Percentiles rank a stretch among this genome's conserved stretches.
phyloP scores from a whole-genome alignment of 2,888 invertebrate species.

The Acanthosepion esculentum region DNA sequence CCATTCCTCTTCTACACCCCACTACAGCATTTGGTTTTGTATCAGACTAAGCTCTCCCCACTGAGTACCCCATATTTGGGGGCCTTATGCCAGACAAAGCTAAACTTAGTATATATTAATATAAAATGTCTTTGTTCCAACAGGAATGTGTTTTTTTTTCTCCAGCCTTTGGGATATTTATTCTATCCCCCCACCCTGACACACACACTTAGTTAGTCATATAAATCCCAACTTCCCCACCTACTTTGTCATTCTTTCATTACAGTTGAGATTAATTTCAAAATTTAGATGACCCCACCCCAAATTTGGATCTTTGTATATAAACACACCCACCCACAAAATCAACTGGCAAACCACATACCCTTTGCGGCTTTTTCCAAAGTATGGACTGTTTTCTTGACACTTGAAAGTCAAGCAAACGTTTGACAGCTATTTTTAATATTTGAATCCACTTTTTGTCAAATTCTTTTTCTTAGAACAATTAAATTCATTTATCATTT shows the following conservation, averaged over 20 bases:
- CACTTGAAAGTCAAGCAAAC: not conserved
- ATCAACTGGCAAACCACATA: not conserved
- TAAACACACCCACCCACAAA: not conserved
- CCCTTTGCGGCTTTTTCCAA: conserved; percentile 33
- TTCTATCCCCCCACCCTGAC: not conserved
- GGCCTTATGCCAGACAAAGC: not conserved
- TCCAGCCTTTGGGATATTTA: not conserved
- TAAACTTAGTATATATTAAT: not conserved
- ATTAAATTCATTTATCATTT: not conserved
- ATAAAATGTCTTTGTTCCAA: not conserved
- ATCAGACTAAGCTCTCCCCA: not conserved
- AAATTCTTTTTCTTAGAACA: not conserved
- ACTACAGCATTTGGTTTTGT: not conserved
- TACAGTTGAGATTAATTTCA: not conserved
- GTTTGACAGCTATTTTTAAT: not conserved
- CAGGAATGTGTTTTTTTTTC: too few relatives aligned
- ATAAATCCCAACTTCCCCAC: not conserved
- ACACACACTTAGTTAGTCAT: not conserved
- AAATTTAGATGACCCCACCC: not conserved
- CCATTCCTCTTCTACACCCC: not conserved
- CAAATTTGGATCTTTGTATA: not conserved
- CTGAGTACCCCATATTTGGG: not conserved
- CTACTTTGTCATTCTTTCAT: not conserved
- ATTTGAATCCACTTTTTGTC: not conserved
- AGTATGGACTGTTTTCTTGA: not conserved